Conservation (phyloP, 2,797 vertebrate species). For the Philypnodon macrostomus region DNA sequence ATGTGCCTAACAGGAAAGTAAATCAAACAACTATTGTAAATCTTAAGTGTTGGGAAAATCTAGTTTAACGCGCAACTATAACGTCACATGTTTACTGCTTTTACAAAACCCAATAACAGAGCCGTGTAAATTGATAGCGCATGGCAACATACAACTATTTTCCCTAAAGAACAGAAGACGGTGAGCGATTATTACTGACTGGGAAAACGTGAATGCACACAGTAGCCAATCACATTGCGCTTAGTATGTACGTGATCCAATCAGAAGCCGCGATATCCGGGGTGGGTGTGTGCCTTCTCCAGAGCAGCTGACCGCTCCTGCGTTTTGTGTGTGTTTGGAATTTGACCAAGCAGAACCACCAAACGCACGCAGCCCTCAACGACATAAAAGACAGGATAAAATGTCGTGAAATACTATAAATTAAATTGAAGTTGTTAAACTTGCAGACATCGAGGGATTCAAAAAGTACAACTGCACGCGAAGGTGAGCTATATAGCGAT, state of each 20-base stretch:
- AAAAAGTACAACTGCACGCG: constrained; percentile 2
- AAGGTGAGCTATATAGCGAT: constrained; percentile 54
- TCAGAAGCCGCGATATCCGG: constrained; percentile 14
- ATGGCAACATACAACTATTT: too few relatives aligned
- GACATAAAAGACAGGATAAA: constrained; percentile 25
- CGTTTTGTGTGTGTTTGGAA: constrained; percentile 29
- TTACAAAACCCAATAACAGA: too few relatives aligned
- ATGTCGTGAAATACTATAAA: constrained; percentile 39
- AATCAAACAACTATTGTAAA: constrained; percentile 19
- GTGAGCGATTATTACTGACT: constrained; percentile 38
- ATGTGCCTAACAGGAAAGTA: background rate
- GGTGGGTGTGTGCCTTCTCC: constrained; percentile 34
- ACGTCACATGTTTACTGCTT: too few relatives aligned
- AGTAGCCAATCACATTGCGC: constrained; percentile 52
- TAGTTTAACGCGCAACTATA: too few relatives aligned
- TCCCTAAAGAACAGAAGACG: constrained; percentile 5
- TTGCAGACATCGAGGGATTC: constrained; percentile 1
- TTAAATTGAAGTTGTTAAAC: constrained; percentile 7
- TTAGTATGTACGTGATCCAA: constrained; percentile 37
- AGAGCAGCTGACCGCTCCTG: constrained; percentile 33
- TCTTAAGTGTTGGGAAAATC: too few relatives aligned
- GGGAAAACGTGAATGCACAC: background rate
- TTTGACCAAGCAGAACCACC: constrained; percentile 28
- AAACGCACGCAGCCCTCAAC: background rate
- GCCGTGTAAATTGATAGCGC: too few relatives aligned